Conservation (phyloP, 2,113 vertebrate genomes). For the Megaptera novaeangliae region DNA sequence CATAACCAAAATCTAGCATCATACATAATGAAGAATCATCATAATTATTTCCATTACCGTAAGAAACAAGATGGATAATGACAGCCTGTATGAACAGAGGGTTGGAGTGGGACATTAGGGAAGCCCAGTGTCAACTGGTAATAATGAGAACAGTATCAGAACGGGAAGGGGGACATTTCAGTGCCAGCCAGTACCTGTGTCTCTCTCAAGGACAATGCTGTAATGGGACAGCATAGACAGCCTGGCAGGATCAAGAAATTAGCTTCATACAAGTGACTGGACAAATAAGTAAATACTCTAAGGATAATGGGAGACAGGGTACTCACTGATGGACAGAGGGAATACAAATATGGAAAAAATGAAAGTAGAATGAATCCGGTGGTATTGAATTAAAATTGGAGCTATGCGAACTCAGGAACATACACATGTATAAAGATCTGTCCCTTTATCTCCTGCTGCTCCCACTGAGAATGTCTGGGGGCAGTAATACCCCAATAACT, state of each 20-base stretch:
- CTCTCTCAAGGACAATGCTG: not conserved
- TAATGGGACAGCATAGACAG: not conserved
- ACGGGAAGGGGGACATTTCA: not conserved
- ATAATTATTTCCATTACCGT: not conserved
- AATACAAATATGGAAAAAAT: not conserved
- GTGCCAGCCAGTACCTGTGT: not conserved
- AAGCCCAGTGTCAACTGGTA: not conserved
- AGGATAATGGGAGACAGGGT: not conserved
- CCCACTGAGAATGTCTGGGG: not conserved
- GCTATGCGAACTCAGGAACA: not conserved
- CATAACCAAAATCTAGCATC: not conserved
- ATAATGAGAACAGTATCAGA: not conserved
- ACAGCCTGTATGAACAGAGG: not conserved
- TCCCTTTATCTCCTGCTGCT: not conserved
- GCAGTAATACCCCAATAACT: not conserved
- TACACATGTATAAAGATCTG: not conserved
- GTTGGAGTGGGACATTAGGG: not conserved
- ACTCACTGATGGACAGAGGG: not conserved
- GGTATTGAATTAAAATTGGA: not conserved
- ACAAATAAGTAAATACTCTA: slow-evolving; percentile 2
- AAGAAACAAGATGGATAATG: not conserved
- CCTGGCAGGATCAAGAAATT: not conserved
- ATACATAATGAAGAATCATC: not conserved
- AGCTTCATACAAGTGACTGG: not conserved
- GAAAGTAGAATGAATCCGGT: not conserved